Evolutionary conservation across 2,113 vertebrate species (phyloP), one percentile per base, ranked within the genome.

Genomic region (Cephalopterus ornatus): DNA sequence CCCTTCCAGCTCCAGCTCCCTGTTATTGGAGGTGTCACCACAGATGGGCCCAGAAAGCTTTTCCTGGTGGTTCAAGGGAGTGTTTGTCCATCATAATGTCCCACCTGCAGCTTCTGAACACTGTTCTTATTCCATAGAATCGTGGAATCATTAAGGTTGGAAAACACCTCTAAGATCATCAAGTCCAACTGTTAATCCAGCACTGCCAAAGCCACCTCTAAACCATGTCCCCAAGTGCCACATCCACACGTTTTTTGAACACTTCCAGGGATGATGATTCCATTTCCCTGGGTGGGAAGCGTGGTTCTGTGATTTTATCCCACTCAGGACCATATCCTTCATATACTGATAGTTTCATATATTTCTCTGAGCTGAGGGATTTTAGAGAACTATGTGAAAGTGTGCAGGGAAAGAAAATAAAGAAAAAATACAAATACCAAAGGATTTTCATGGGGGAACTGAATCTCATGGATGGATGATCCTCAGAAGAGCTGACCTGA

Each of bases 341-440:
- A 26, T 8, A 11, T 1, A 23, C 5, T 2, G 1, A 8, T 1
- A 23, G 4, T 4, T 80, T 52, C 27, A 24, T 3, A 2, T 27
- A 19, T 33, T 65, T 12, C 7, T 61, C n/a, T 66, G 39, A 70
- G 35, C 39, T 39, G 39, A 56, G 21, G 8, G 24, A 15, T 44
- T 20, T 20, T 22, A 9, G 26, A 67, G 6, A 61, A 2, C 21
- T 6, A 4, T 4, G 5, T 8, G 17, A 47, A 87, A 22, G 2
- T 1, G 4, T 28, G 8, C 49, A 56, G 21, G 21, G 32, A 49
- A 88, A 71, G 5, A 53, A 72, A 83, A 56, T 2, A 23, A 23
- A 19, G 2, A 41, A 9, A 9, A 85, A 82, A 56, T 19, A 33
- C 0, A 5, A 70, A 61, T 35, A 52, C 10, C 9, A 19, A 6